Conservation (phyloP, 2,888 invertebrate species). For the Molanna angustata region DNA sequence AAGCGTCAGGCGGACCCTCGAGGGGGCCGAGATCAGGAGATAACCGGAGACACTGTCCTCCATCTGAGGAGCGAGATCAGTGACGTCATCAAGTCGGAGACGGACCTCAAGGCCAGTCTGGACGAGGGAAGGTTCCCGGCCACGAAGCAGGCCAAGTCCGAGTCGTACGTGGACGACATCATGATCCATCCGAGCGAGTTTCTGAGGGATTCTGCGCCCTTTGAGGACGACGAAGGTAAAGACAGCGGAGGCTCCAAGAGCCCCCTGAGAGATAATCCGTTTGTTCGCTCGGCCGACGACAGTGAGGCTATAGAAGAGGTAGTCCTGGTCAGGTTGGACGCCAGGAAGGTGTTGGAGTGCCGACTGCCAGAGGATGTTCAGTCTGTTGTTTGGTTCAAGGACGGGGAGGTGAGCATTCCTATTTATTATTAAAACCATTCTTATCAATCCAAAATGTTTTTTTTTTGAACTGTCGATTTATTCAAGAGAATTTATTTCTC, state of each 20-base stretch:
- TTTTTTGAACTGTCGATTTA: too few species aligned
- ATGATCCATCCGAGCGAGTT: constrained; percentile 29
- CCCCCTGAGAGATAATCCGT: too few species aligned
- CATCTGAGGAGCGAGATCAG: constrained; percentile 25
- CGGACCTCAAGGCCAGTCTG: constrained; percentile 15
- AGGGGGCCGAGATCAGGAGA: not conserved
- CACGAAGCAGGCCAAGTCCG: constrained; percentile 1
- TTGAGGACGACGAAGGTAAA: not conserved
- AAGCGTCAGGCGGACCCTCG: not conserved
- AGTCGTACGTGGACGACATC: constrained; percentile 23
- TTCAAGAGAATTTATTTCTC: too few species aligned
- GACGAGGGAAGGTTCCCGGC: not conserved
- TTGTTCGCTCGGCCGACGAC: too few species aligned
- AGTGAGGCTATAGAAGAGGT: constrained; percentile 11
- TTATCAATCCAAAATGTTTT: too few species aligned
- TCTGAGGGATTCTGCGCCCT: constrained; percentile 4
- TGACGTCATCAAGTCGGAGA: constrained; percentile 28
- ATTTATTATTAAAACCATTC: too few species aligned
- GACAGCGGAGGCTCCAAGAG: too few species aligned
- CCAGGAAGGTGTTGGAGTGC: constrained; percentile 20
- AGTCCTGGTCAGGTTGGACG: constrained; percentile 14
- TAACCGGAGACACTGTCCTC: constrained; percentile 27
- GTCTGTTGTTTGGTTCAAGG: constrained; percentile 17
- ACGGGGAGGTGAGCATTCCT: constrained; percentile 23
- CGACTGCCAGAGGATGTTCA: constrained; percentile 14